Base-by-base conservation (phyloP, 2,888 invertebrate species). In the Agriopis aurantiaria region DNA sequence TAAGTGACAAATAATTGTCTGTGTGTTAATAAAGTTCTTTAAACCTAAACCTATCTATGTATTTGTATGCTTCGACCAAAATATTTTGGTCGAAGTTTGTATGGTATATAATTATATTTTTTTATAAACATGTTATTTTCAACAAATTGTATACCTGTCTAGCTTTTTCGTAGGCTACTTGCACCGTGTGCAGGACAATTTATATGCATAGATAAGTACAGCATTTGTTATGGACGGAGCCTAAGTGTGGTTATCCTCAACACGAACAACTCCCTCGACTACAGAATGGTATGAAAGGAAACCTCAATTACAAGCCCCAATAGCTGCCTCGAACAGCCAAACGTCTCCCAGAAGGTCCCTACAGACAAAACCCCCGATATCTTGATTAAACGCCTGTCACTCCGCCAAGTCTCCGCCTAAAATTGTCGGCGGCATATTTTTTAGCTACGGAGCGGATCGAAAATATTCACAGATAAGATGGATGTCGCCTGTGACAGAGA, bases 381-480 rank as follows among this genome's bases (percentile, higher is more conserved):
- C 68, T 69, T 72, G 72, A 72, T 72, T 69, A 72, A 72, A 69
- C 67, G 72, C 56, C 67, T 67, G 72, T 72, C 72, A 67, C 51
- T 65, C 62, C 51, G 53, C 56, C 58, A 49, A 53, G 64, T 63
- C 62, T 59, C 12, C n/a, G 45, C 46, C 69, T 60, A 64, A 72
- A 72, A 69, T 69, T 67, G 59, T 60, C 65, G 63, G 51, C 14
- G 70, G 68, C 65, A 73, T 73, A 70, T 73, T 73, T 73, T 72
- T 65, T 49, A 61, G 49, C 56, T 62, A 17, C 68, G 66, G 73
- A 73, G 65, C 65, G 70, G 73, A 76, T 77, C 74, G 75, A 74
- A 77, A 79, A 79, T 78, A 76, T 80, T 78, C 79, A 74, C 61
- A 73, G 75, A 75, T 72, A 82, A 80, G 81, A 82, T 82, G 80